Base-by-base conservation (phyloP, 2,113 vertebrate genomes). In the Osmerus eperlanus region DNA sequence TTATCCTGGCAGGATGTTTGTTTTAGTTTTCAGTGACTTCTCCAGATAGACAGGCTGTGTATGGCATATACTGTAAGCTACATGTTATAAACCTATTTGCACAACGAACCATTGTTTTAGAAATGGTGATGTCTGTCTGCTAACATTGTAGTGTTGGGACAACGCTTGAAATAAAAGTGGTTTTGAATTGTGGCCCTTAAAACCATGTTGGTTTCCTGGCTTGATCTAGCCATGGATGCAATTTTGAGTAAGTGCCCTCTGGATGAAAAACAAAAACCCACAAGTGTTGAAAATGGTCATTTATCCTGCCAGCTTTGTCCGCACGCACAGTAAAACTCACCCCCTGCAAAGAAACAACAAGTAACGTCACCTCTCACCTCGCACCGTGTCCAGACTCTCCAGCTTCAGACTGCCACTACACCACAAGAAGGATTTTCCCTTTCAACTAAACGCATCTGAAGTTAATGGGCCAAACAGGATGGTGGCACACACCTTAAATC, bases 401-500 rank as follows among this genome's bases (percentile, higher is more conserved):
- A 60, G 18, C 25, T 63, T 0, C 32, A 58, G 9, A 29, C 5
- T 5, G 7, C 32, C 15, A 6, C 28, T 12, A 56, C n/a, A 18
- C 23, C 67, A 55, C 28, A 2, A 56, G 19, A 12, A 68, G 59
- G 21, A 60, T 47, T 74, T 69, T 72, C 41, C 65, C 53, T 51
- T 70, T 47, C 73, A 74, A 15, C 36, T 51, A 18, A 29, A 32
- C 69, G n/a, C 61, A 52, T 59, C 55, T 72, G 70, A 77, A 76
- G 18, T 25, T 72, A 79, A 84, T 76, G 47, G 75, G 70, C 67
- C 66, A 69, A 76, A 73, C 62, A 77, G 41, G 77, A 23, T 68
- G 67, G 58, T 78, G 83, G 78, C 77, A 77, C 74, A 80, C 75
- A 65, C 74, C 41, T 53, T 67, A 21, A 78, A 63, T 78, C 77